These are phyloP conservation scores for Empidonax traillii DNA, from an alignment of 2,113 vertebrate genomes.

Conservation along the genomic window DNA sequence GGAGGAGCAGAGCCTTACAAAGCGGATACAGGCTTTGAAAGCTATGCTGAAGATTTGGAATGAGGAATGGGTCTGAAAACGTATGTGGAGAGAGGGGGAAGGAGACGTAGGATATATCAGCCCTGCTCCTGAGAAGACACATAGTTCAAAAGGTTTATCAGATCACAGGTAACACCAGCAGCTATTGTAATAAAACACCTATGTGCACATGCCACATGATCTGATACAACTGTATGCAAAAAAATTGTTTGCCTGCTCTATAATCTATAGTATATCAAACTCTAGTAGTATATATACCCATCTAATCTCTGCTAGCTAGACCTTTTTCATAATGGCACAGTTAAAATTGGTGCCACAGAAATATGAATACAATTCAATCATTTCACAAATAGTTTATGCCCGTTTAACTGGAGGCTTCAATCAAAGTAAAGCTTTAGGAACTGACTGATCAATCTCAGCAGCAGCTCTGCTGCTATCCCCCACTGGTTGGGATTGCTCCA, in stretches of 20 bases:
- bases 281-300: background rate
- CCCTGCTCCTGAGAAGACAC: background rate
- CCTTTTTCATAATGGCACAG: background rate
- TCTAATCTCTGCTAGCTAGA: background rate
- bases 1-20: background rate
- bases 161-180: background rate
- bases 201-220: accelerated
- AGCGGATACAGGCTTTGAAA: background rate
- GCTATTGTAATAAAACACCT: background rate
- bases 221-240: background rate
- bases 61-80: background rate
- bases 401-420: background rate
- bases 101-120: background rate
- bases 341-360: background rate
- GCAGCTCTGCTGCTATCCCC: background rate
- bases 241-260: background rate
- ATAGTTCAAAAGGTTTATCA: background rate
- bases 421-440: background rate
- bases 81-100: background rate
- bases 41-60: background rate
- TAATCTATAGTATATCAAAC: background rate
- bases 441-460: background rate
- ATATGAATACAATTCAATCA: background rate
- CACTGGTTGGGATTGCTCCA: accelerated
- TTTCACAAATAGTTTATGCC: background rate